A percentile compares a stretch with the other conserved stretches of the same genome.
phyloP scores from a whole-genome alignment of 2,113 vertebrate species.

The Rhinolophus ferrumequinum region DNA sequence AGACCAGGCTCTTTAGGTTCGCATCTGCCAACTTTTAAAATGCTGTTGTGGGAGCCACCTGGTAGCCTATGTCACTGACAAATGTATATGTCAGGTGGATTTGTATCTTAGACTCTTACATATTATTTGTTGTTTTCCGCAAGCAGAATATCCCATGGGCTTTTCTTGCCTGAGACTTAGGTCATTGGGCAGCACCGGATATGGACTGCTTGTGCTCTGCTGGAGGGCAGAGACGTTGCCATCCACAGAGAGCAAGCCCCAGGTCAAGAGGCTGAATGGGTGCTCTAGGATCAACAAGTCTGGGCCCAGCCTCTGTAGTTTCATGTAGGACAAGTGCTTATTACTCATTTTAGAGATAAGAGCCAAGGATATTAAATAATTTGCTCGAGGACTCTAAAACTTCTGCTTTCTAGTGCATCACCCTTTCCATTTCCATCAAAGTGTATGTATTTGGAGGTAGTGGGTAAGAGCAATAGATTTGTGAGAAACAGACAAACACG shows the following conservation, averaged over 20 bases:
- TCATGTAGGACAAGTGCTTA: not conserved
- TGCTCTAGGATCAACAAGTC: not conserved
- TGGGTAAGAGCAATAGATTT: not conserved
- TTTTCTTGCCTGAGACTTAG: not conserved
- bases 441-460: not conserved
- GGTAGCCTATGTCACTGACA: not conserved
- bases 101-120: not conserved
- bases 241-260: not conserved
- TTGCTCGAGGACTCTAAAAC: not conserved
- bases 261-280: not conserved
- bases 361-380: not conserved
- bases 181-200: not conserved
- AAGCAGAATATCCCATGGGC: not conserved
- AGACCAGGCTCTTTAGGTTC: not conserved
- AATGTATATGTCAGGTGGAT: not conserved
- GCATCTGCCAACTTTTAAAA: not conserved
- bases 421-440: not conserved
- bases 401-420: not conserved
- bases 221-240: not conserved
- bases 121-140: slow-evolving; percentile 15
- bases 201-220: not conserved
- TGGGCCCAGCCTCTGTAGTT: not conserved
- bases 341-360: not conserved
- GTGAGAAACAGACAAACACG: not conserved
- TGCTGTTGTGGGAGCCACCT: not conserved